Evolutionary conservation across 1,140 invertebrate species (phyloP), one percentile per base, ranked within the genome.

Genomic region (Elymnias hypermnestra): DNA sequence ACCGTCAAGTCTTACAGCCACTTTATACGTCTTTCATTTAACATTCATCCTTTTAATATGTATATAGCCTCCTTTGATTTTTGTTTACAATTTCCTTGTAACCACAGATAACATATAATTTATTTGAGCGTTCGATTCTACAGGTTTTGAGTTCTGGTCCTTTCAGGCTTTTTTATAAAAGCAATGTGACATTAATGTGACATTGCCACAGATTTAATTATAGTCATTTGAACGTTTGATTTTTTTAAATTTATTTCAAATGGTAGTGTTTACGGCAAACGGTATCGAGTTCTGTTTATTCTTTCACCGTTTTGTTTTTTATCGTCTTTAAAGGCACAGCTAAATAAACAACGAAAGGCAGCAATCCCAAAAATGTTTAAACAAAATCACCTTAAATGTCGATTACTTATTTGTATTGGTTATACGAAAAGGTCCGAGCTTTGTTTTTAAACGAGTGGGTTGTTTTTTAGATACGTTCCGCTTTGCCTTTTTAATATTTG

Each of bases 311-410:
- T 61, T 61, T 58, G 49, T 66, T 67, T 68, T 36, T 58, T 42
- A 46, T 60, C 63, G 65, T 59, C 49, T 26, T 25, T 60, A 58
- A 68, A 60, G 53, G 56, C 61, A 62, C n/a, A n/a, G 53, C 41
- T 65, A 72, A 68, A 56, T 56, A 78, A 73, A 78, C 31, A 73
- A 75, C 28, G 48, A 59, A 67, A 73, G 65, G 69, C 72, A 63
- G 71, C 71, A 74, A 71, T 69, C 68, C 69, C 64, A 62, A 61
- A 72, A 66, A 63, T 68, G 67, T 72, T 74, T 65, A 61, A 72
- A 79, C 71, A 73, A 73, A 43, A 50, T 33, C 31, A 64, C 55
- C 63, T 64, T 72, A 71, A 75, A 69, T 12, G 33, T 36, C 63
- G 72, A 74, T 73, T 72, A 72, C 69, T 67, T 74, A 73, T 79